Evolutionary conservation across 1,140 invertebrate genomes (phyloP).

Genomic region (Hylaeus volcanicus): DNA sequence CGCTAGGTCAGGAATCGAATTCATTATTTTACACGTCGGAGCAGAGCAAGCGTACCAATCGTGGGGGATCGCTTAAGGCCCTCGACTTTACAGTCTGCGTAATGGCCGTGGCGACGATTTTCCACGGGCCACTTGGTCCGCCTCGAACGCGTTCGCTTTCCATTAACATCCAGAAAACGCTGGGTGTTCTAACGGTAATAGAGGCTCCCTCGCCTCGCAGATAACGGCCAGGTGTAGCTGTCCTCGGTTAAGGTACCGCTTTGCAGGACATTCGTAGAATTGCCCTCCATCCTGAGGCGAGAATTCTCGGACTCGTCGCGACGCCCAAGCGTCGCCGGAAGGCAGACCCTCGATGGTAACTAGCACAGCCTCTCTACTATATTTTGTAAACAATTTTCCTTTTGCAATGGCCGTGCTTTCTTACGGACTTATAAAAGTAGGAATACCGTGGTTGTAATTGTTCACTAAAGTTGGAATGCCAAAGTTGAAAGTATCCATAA

Average conservation of each 20-base stretch:
- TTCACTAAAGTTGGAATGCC: too few relatives aligned
- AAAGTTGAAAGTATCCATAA: too few relatives aligned
- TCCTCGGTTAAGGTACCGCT: slow-evolving; percentile 15
- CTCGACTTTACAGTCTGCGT: slow-evolving; percentile 34
- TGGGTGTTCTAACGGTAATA: slow-evolving; percentile 57
- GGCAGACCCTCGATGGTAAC: too few relatives aligned
- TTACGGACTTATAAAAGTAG: too few relatives aligned
- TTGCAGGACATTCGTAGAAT: slow-evolving; percentile 25
- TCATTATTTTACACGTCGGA: slow-evolving; percentile 22
- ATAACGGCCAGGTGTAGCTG: slow-evolving; percentile 53
- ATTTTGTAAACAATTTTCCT: too few relatives aligned
- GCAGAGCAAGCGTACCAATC: not conserved
- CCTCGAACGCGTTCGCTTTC: slow-evolving; percentile 53
- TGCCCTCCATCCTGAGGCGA: not conserved
- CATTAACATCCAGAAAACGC: slow-evolving; percentile 55
- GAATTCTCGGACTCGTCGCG: not conserved
- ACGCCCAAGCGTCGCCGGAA: not conserved
- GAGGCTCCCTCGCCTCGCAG: slow-evolving; percentile 30
- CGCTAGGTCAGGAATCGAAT: not conserved
- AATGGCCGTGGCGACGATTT: slow-evolving; percentile 40
- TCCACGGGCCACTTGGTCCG: slow-evolving; percentile 7
- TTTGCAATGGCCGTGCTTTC: too few relatives aligned
- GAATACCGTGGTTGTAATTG: too few relatives aligned
- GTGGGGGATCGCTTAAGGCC: slow-evolving; percentile 19
- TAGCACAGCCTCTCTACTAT: too few relatives aligned